These are phyloP conservation scores for Oscheius sp. DNA, from an alignment of 2,888 invertebrate genomes.

Conservation along the genomic window DNA sequence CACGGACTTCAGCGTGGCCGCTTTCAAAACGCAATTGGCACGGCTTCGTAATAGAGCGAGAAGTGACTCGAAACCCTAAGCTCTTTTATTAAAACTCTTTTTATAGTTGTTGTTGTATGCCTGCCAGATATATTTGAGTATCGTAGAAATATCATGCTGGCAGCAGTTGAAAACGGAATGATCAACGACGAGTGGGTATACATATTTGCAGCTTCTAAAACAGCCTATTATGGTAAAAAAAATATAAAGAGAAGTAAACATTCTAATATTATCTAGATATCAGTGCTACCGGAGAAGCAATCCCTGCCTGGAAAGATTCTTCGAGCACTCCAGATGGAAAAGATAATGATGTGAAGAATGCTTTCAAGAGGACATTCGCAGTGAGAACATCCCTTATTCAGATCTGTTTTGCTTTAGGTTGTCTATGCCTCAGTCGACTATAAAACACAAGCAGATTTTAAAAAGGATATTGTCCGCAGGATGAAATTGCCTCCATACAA, in stretches of 20 bases:
- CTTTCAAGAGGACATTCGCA: slow-evolving; percentile 56
- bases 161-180: slow-evolving; percentile 45
- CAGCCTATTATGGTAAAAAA: slow-evolving; percentile 6
- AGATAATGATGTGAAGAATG: slow-evolving; percentile 56
- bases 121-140: slow-evolving; percentile 39
- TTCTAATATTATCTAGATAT: slow-evolving; percentile 30
- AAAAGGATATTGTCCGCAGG: slow-evolving; percentile 53
- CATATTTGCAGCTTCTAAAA: slow-evolving; percentile 41
- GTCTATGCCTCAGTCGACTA: slow-evolving; percentile 41
- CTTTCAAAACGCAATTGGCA: slow-evolving; percentile 14
- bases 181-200: slow-evolving; percentile 50
- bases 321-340: slow-evolving; percentile 49
- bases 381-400: slow-evolving; percentile 19
- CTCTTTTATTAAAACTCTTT: not conserved
- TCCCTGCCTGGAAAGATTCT: slow-evolving; percentile 50
- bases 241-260: not conserved
- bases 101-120: slow-evolving; percentile 29
- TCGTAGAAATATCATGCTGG: slow-evolving; percentile 45
- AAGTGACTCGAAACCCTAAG: slow-evolving; percentile 11
- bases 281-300: slow-evolving; percentile 38
- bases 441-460: slow-evolving; percentile 53
- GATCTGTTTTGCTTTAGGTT: slow-evolving; percentile 2
- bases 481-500: slow-evolving; percentile 58
- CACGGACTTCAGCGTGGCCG: slow-evolving; percentile 11
- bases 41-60: slow-evolving; percentile 21